Evolutionary conservation across 2,113 vertebrate genomes (phyloP), one percentile per base, ranked within the genome.

Genomic region (Numida meleagris): DNA sequence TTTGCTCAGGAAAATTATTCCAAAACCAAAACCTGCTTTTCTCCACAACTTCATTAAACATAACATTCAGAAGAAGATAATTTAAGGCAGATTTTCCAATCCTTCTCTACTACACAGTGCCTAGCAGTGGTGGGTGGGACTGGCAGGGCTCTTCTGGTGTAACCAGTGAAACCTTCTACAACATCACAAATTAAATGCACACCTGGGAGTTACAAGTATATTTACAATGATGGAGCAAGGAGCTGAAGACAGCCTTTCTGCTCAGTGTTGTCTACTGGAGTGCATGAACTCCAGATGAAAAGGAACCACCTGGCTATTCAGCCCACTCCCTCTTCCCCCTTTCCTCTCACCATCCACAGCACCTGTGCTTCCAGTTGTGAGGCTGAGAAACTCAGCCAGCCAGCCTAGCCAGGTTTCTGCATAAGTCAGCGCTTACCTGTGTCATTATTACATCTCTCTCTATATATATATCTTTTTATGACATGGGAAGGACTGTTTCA

Each of bases 281-380:
- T 33, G 46, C 50, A 4, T 38, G 45, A 81, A 62, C 83, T 83
- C 58, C 0, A 0, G 14, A 33, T 62, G 20, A 34, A 81, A 83
- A 94, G 46, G 33, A 95, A 42, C 33, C 50, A 90, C 73, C 27
- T 92, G 70, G 73, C 65, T 78, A 14, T 45, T 86, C 51, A 74
- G 20, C 29, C 14, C 33, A 4, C 61, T 82, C 19, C 9, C 0
- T 3, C 58, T 77, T 86, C 27, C 36, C 13, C 2, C n/a, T 76
- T 72, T 57, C 48, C 17, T 74, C 57, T 92, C 70, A 16, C 66
- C 14, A 33, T 36, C 19, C 46, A 45, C 42, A 81, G 61, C 73
- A 95, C 43, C 73, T 86, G 66, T 71, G 66, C 61, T 88, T 75
- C 76, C 83, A 94, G 77, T 86, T 94, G 89, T 74, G 70, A 4